These are phyloP conservation scores for Trimorus sp. DNA, from an alignment of 2,888 invertebrate species.

Conservation along the genomic window DNA sequence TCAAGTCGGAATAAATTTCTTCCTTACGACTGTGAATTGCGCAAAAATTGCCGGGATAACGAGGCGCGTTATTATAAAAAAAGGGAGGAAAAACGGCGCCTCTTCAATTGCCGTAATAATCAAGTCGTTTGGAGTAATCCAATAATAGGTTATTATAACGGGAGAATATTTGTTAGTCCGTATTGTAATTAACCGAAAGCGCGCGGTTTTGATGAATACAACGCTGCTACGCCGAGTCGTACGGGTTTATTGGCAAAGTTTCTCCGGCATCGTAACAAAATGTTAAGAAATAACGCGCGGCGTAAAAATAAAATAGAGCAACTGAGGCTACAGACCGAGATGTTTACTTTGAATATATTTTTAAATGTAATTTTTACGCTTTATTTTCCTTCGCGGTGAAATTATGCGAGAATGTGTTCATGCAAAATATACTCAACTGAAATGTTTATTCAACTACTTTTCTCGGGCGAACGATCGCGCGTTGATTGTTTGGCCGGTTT, in stretches of 20 bases:
- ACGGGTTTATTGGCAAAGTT: constrained; percentile 27
- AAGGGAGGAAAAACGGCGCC: background rate
- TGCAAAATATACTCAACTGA: constrained; percentile 16
- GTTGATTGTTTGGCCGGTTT: no score
- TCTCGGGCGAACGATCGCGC: no score
- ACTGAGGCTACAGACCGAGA: background rate
- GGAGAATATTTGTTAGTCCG: background rate
- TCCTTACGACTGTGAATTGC: no score
- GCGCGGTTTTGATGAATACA: constrained; percentile 9
- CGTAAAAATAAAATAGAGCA: constrained; percentile 34
- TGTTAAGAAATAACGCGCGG: constrained; percentile 25
- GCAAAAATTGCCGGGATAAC: no score
- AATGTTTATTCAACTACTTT: constrained; percentile 18
- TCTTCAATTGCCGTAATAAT: constrained; percentile 8
- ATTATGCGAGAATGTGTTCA: constrained; percentile 24
- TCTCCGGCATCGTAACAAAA: constrained; percentile 2
- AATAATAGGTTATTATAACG: constrained; percentile 12
- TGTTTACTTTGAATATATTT: constrained; percentile 36
- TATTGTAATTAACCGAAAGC: constrained; percentile 13
- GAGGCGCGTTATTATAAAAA: no score
- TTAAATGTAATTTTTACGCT: constrained; percentile 20
- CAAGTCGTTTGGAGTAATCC: background rate
- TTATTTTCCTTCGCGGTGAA: constrained; percentile 18
- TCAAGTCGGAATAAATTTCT: no score
- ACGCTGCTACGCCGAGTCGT: constrained; percentile 5